Percentiles rank a stretch among this genome's conserved stretches.
Conservation (phyloP, 2,113 vertebrate genomes). For the Urocynchramus pylzowi region DNA sequence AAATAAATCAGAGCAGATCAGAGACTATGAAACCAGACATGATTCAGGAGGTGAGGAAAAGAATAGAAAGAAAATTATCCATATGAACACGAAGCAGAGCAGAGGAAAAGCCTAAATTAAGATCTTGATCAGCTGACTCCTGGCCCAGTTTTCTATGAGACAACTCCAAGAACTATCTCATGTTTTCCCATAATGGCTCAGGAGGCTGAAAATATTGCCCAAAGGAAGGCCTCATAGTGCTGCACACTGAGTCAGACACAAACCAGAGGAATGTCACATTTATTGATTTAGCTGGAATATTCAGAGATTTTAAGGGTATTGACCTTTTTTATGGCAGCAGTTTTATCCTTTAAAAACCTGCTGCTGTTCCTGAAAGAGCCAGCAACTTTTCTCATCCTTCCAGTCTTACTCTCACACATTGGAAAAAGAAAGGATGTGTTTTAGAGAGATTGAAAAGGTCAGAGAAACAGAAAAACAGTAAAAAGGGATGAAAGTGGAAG, state of each 20-base stretch:
- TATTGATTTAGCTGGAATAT: background rate
- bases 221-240: background rate
- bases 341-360: background rate
- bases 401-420: background rate
- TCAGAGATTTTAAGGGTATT: background rate
- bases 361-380: background rate
- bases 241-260: background rate
- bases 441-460: background rate
- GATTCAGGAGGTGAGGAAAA: background rate
- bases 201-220: background rate
- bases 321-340: background rate
- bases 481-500: background rate
- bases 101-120: constrained; percentile 3
- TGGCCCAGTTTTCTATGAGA: background rate
- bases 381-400: background rate
- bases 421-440: background rate
- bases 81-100: background rate
- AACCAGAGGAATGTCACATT: background rate
- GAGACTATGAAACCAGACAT: background rate
- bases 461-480: background rate
- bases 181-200: background rate
- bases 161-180: background rate
- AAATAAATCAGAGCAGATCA: background rate
- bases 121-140: background rate
- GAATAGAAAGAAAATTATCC: background rate